phyloP scores from a whole-genome alignment of 2,797 vertebrate species.

The Poeciliopsis gracilis region DNA sequence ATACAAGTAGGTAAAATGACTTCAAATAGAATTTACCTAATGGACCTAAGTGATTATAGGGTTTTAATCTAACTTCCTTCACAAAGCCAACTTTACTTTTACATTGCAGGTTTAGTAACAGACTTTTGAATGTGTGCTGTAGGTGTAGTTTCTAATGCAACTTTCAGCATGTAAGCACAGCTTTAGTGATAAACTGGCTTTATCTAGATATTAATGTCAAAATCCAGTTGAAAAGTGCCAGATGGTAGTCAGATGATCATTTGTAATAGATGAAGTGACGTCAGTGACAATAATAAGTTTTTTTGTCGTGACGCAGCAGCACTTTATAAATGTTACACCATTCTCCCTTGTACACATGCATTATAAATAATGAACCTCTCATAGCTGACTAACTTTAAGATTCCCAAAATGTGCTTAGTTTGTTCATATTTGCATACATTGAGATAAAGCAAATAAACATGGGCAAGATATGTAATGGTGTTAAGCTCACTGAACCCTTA shows the following conservation, averaged over 20 bases:
- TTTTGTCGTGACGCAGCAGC: background rate
- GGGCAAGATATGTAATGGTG: background rate
- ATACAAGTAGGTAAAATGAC: slow-evolving; percentile 34
- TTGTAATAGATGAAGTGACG: background rate
- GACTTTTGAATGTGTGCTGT: background rate
- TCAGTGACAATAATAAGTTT: background rate
- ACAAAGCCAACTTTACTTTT: slow-evolving; percentile 12
- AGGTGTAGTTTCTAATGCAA: background rate
- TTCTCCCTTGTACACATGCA: background rate
- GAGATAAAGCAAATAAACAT: background rate
- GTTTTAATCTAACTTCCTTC: slow-evolving; percentile 8
- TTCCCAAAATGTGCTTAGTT: background rate
- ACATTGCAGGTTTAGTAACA: slow-evolving; percentile 4
- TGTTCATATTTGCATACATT: background rate
- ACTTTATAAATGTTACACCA: background rate
- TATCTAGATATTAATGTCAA: background rate
- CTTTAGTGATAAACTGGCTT: background rate
- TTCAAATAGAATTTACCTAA: slow-evolving; percentile 20
- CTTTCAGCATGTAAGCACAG: background rate
- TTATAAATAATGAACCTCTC: background rate
- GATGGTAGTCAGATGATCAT: background rate
- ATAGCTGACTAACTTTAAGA: background rate
- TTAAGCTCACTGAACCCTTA: background rate
- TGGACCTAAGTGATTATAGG: slow-evolving; percentile 12
- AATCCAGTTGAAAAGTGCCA: background rate